These are phyloP conservation scores for Dasypus novemcinctus DNA, from an alignment of 2,113 vertebrate species.

Conservation along the genomic window DNA sequence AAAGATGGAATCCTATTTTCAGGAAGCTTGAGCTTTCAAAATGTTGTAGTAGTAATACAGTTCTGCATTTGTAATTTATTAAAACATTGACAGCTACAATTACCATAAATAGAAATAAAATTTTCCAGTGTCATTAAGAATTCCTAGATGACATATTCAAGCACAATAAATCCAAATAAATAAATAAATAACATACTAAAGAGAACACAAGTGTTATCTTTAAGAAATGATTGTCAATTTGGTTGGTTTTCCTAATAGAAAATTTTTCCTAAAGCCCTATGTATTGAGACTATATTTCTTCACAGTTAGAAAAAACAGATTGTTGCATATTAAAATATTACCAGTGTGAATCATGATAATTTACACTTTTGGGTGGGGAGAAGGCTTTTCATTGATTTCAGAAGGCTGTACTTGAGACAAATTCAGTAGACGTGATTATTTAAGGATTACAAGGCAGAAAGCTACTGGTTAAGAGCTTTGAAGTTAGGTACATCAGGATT, in stretches of 20 bases:
- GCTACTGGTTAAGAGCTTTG: neutral
- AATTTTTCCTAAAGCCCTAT: neutral
- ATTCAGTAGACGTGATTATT: neutral
- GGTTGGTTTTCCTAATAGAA: neutral
- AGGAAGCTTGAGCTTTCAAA: neutral
- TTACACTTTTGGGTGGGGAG: neutral
- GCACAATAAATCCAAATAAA: neutral
- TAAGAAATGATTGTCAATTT: neutral
- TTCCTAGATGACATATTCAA: neutral
- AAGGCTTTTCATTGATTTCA: neutral
- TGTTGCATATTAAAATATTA: neutral
- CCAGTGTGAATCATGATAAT: neutral
- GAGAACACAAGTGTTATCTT: neutral
- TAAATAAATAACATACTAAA: neutral
- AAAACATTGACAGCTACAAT: neutral
- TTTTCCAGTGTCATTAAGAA: neutral
- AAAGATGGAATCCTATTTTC: neutral
- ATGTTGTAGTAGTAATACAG: neutral
- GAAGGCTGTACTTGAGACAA: neutral
- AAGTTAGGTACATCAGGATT: neutral
- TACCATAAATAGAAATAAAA: neutral
- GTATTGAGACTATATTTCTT: neutral
- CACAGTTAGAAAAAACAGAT: neutral
- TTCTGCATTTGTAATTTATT: neutral
- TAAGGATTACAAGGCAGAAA: neutral